Base-by-base conservation (phyloP, 2,797 vertebrate genomes). In the Perodicticus potto region DNA sequence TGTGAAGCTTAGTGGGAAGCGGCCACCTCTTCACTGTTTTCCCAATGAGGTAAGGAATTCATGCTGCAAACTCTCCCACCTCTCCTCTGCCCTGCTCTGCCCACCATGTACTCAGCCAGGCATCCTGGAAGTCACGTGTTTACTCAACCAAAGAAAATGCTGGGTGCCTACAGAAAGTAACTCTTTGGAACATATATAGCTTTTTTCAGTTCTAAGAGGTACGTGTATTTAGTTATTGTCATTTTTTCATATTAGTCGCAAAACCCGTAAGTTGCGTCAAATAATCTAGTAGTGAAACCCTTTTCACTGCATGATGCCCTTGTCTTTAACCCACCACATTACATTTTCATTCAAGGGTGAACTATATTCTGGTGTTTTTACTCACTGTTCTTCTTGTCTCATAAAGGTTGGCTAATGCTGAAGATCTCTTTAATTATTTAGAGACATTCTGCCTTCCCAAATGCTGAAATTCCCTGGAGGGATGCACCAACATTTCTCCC, bases 381-480 rank as follows among this genome's bases (percentile, higher is more conserved):
- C 81, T 94, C 25, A 87, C 14, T 37, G 0, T 43, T 72, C 89
- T 63, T 93, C 73, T 83, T 86, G 5, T 80, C 40, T 86, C 76
- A 34, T 29, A 69, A 84, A 67, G 90, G 77, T 29, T 10, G 2
- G 5, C n/a, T 92, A 93, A 90, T 81, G 67, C 3, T 80, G n/a
- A 82, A 90, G 69, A 45, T 80, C 8, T 19, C 53, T 34, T 92
- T 65, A 78, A 92, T 96, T 91, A 86, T 65, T 37, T 74, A 25
- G 63, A 27, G 70, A 81, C 9, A 43, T 61, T 67, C 27, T 86
- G 22, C 8, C 22, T 61, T 91, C 61, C 5, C 40, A 96, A 86
- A 34, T 70, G 16, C 55, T 94, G n/a, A 96, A 57, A 77, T 77
- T 86, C 25, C 65, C 59, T 91, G 57, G 27, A 72, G 43, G 7